Base-by-base conservation (phyloP, 2,113 vertebrate genomes). In the Orientallactaga bullata region DNA sequence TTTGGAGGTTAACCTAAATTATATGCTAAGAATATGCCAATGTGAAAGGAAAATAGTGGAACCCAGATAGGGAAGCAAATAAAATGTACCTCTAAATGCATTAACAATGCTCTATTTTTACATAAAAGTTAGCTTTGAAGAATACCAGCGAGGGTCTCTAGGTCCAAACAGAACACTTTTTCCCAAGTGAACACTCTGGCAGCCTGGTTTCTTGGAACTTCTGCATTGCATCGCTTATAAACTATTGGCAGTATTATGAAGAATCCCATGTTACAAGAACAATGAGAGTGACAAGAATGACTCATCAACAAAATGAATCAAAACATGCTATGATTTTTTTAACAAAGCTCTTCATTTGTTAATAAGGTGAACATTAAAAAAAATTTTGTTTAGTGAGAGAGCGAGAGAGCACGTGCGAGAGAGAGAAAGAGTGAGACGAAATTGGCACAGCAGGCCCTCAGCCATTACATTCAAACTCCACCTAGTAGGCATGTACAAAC, bases 1-100 rank as follows among this genome's bases (percentile, higher is more conserved):
- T 66, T 81, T 88, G 92, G 39, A 94, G 1, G 7, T 69, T 80
- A 88, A 61, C 23, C 13, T 93, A 95, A 94, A 81, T 90, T 12
- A 32, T 32, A 88, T 58, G 2, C 39, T 89, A 91, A 81, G 5
- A 73, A 39, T 74, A 84, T 61, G 32, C 7, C n/a, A 69, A 42
- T 72, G 10, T 10, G 82, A 93, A 61, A 87, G 51, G 35, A 94
- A 96, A 94, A 90, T 26, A 8, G 6, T 82, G 20, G 35, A 39
- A 79, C 93, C 86, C 61, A 90, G 23, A 47, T 0, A 51, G 16
- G 13, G 16, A 90, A 80, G 0, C 47, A 60, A 63, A 72, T 84
- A 84, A 81, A 68, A 72, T 28, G 74, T 26, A 81, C 61, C 30
- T 85, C 12, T 7, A 82, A 94, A 85, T 65, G 18, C 2, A 66